Conservation (phyloP, 2,888 invertebrate genomes). For the Mycalesis mineus region DNA sequence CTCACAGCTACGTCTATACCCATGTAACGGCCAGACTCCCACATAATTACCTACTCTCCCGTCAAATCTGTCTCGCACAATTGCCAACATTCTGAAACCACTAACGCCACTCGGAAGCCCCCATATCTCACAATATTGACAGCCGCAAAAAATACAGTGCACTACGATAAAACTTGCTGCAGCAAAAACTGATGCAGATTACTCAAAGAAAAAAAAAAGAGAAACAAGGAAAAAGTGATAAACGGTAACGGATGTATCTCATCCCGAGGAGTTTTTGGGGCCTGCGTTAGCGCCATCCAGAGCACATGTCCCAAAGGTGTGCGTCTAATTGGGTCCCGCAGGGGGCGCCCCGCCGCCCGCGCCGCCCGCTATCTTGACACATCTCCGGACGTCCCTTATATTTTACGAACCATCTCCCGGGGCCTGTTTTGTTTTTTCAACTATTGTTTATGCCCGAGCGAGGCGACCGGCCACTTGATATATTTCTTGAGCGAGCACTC, state of each 20-base stretch:
- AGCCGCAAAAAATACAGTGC: neutral
- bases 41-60: no score
- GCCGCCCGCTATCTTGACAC: slow-evolving; percentile 75
- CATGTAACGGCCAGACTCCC: no score
- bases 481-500: slow-evolving; percentile 56
- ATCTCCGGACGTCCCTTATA: slow-evolving; percentile 76
- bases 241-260: slow-evolving; percentile 63
- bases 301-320: slow-evolving; percentile 78
- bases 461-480: slow-evolving; percentile 49
- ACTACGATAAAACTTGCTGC: neutral
- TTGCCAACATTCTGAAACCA: no score
- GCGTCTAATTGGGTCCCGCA: slow-evolving; percentile 75
- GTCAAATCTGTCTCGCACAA: no score
- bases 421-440: slow-evolving; percentile 52
- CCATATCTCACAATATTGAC: slow-evolving; percentile 4
- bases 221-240: slow-evolving; percentile 50
- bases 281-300: slow-evolving; percentile 63
- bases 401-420: slow-evolving; percentile 75
- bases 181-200: slow-evolving; percentile 24
- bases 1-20: no score
- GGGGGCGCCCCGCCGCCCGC: slow-evolving; percentile 58
- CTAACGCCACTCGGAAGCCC: neutral
- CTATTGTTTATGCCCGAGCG: slow-evolving; percentile 59
- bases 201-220: slow-evolving; percentile 11
- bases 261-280: slow-evolving; percentile 60